Evolutionary conservation across 2,888 invertebrate species (phyloP).

Genomic region (Temnothorax unifasciatus): DNA sequence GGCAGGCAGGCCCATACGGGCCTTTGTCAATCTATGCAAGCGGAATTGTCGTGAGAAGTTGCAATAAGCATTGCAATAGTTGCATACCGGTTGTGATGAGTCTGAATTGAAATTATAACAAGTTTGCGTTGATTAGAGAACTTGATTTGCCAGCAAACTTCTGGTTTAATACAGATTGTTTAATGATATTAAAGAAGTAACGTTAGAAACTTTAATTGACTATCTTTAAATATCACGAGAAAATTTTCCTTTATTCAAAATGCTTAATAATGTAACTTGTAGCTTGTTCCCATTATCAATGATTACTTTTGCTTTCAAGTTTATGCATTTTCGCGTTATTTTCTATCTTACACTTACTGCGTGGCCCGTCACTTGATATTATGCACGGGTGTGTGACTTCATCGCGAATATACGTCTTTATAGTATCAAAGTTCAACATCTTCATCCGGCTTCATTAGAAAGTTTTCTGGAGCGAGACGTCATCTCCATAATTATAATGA

Average conservation of each 20-base stretch:
- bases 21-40: constrained; percentile 11
- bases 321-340: constrained; percentile 1
- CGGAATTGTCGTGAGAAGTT: constrained; percentile 16
- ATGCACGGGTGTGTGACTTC: constrained; percentile 6
- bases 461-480: constrained; percentile 26
- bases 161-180: constrained; percentile 5
- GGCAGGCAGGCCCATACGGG: too few species aligned
- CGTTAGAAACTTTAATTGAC: background rate
- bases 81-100: background rate
- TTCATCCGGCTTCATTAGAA: constrained; percentile 31
- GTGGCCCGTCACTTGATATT: background rate
- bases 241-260: constrained; percentile 4
- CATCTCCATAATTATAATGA: constrained; percentile 33
- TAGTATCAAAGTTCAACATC: constrained; percentile 39
- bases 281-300: background rate
- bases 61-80: constrained; percentile 31
- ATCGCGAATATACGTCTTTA: constrained; percentile 25
- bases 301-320: constrained; percentile 8
- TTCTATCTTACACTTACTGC: background rate
- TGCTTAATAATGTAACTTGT: background rate
- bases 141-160: background rate
- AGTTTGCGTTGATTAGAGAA: constrained; percentile 14
- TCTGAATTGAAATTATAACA: constrained; percentile 10
- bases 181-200: constrained; percentile 5
- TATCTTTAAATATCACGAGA: background rate